These are phyloP conservation scores for Nerophis ophidion DNA, from an alignment of 2,113 vertebrate genomes.

Conservation along the genomic window DNA sequence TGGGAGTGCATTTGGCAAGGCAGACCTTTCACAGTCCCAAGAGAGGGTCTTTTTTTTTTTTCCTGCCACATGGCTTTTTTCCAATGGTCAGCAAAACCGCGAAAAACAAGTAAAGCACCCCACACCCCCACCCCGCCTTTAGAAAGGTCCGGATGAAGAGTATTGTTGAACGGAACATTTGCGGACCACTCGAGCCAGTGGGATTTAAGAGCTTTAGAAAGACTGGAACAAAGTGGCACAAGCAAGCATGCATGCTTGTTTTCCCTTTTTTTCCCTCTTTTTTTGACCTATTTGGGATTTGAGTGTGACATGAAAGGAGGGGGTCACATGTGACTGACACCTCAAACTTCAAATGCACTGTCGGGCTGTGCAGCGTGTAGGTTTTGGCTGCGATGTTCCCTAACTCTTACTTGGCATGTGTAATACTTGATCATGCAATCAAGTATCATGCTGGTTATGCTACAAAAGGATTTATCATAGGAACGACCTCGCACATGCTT, in stretches of 20 bases:
- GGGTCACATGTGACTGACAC: constrained; percentile 14
- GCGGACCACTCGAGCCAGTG: constrained; percentile 51
- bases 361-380: constrained; percentile 19
- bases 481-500: too few species aligned
- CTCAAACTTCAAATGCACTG: constrained; percentile 9
- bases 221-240: constrained; percentile 54
- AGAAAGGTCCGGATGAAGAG: constrained; percentile 62
- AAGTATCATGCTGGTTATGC: not conserved
- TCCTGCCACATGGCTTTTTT: constrained; percentile 66
- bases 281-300: constrained; percentile 27
- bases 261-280: constrained; percentile 16
- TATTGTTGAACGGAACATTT: constrained; percentile 53
- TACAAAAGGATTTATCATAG: not conserved
- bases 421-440: too few species aligned
- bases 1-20: constrained; percentile 19
- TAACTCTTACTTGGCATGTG: not conserved
- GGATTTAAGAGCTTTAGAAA: constrained; percentile 68
- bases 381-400: not conserved
- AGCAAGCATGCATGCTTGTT: constrained; percentile 35
- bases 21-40: constrained; percentile 31
- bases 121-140: constrained; percentile 31
- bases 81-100: constrained; percentile 64
- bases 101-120: constrained; percentile 63
- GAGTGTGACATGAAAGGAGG: constrained; percentile 10
- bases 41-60: constrained; percentile 22